phyloP scores from a whole-genome alignment of 2,113 vertebrate genomes.

The Cricetomys ansorgei region DNA sequence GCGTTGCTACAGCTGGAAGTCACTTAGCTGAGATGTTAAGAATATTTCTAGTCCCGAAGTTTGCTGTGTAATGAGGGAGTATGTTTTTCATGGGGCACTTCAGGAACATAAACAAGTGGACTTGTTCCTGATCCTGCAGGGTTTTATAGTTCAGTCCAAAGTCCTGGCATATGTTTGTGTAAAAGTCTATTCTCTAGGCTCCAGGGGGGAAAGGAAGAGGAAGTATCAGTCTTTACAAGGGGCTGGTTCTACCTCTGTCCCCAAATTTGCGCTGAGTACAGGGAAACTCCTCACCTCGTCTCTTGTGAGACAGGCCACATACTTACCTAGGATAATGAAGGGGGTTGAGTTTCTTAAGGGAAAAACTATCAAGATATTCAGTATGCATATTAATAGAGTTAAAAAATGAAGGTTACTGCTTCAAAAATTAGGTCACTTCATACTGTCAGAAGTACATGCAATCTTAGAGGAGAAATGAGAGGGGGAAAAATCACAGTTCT shows the following conservation, averaged over 20 bases:
- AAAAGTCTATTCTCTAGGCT: neutral
- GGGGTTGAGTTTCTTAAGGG: neutral
- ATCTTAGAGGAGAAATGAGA: slow-evolving; percentile 37
- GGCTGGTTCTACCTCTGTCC: slow-evolving; percentile 60
- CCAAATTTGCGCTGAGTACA: slow-evolving; percentile 54
- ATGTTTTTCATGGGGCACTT: neutral
- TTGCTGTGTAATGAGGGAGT: neutral
- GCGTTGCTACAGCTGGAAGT: neutral
- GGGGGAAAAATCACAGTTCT: neutral
- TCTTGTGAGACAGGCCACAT: neutral
- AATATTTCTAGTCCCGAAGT: neutral
- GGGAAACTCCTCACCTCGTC: slow-evolving; percentile 17
- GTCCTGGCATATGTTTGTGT: neutral
- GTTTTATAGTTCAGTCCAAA: neutral
- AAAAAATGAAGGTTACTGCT: slow-evolving; percentile 12
- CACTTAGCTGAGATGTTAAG: slow-evolving; percentile 13
- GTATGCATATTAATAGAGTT: neutral
- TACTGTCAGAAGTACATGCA: neutral
- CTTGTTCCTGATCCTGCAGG: neutral
- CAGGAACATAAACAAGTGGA: slow-evolving; percentile 13
- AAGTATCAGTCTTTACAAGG: neutral
- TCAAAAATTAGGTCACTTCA: slow-evolving; percentile 50
- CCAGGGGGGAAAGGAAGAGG: neutral
- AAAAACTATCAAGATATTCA: neutral
- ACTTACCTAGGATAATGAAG: slow-evolving; percentile 35